These are phyloP conservation scores for Podabrus alpinus DNA, from an alignment of 2,888 invertebrate genomes.

Conservation along the genomic window DNA sequence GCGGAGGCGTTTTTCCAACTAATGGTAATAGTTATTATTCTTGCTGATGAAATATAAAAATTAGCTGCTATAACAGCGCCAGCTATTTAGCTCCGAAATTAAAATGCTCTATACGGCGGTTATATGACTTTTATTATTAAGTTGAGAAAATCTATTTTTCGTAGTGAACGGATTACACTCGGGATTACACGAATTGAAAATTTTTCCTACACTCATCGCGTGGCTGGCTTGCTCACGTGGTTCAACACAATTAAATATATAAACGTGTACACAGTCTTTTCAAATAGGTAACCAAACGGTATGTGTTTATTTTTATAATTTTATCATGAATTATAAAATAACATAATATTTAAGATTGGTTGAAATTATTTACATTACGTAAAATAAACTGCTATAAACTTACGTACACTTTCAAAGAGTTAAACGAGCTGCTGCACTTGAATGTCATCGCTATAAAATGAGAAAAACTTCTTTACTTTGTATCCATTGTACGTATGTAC, in stretches of 20 bases:
- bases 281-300: background rate
- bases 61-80: background rate
- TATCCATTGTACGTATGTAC: no score
- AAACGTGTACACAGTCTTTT: background rate
- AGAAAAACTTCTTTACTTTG: no score
- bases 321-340: background rate
- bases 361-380: background rate
- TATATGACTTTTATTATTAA: no score
- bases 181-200: background rate
- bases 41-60: background rate
- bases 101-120: background rate
- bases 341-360: background rate
- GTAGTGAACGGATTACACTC: background rate
- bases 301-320: background rate
- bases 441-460: no score
- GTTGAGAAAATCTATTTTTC: background rate
- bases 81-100: background rate
- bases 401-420: background rate
- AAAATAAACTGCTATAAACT: background rate
- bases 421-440: background rate
- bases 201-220: background rate
- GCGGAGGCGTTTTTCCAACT: background rate
- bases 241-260: background rate
- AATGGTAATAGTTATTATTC: background rate
- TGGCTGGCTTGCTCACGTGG: background rate